A percentile compares a stretch with the other conserved stretches of the same genome.
phyloP scores from a whole-genome alignment of 2,888 invertebrate species.

The Drosophila ustulata region DNA sequence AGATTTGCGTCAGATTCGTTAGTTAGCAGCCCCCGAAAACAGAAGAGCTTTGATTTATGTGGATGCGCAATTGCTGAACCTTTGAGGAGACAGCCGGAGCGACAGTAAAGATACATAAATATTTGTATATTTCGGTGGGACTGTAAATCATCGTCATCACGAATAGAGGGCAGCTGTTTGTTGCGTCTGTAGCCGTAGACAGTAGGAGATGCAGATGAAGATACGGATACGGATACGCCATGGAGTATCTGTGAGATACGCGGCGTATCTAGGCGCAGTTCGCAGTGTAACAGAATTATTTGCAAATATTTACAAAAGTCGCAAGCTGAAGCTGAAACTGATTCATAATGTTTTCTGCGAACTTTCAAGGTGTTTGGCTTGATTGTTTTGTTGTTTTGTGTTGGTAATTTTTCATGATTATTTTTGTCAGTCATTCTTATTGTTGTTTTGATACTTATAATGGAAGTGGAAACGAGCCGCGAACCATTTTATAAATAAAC shows the following conservation, averaged over 20 bases:
- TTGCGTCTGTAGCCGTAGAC: conserved; percentile 5
- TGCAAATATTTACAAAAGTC: conserved; percentile 50
- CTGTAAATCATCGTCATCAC: conserved; percentile 44
- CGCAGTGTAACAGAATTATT: conserved; percentile 28
- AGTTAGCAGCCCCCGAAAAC: conserved; percentile 3
- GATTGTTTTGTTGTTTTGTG: conserved; percentile 49
- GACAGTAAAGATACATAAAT: conserved; percentile 47
- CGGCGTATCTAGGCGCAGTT: conserved; percentile 16
- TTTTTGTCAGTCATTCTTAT: conserved; percentile 65
- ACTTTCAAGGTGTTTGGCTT: conserved; percentile 63
- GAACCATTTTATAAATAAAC: conserved; percentile 76
- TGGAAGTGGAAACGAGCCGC: conserved; percentile 67
- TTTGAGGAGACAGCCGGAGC: conserved; percentile 27
- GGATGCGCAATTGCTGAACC: conserved; percentile 39
- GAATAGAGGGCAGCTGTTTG: background rate
- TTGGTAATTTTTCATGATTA: conserved; percentile 69
- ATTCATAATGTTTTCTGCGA: conserved; percentile 65
- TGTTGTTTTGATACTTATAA: conserved; percentile 58
- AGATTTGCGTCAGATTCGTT: conserved; percentile 36
- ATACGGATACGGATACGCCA: conserved; percentile 35
- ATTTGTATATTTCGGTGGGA: conserved; percentile 39
- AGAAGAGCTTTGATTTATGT: conserved; percentile 50
- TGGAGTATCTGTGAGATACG: conserved; percentile 40
- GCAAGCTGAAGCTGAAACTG: conserved; percentile 25
- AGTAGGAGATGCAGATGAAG: conserved; percentile 47